Conservation (phyloP, 2,113 vertebrate species). For the Tragelaphus scriptus region DNA sequence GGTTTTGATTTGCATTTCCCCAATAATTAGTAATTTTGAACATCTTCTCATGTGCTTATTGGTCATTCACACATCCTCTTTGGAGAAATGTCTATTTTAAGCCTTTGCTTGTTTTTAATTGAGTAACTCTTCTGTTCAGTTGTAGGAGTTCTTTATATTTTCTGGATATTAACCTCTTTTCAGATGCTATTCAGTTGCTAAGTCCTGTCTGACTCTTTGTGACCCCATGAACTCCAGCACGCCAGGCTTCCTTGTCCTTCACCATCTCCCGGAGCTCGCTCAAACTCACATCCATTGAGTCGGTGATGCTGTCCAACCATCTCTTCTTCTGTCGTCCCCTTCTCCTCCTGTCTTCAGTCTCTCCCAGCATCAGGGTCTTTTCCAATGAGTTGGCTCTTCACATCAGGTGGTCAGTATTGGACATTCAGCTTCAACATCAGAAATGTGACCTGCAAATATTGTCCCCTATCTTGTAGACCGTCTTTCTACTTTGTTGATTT, state of each 20-base stretch:
- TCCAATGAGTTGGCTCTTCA: background rate
- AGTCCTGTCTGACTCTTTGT: background rate
- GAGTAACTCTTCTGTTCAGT: background rate
- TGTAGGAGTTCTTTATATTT: background rate
- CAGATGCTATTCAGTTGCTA: background rate
- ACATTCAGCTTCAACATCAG: background rate
- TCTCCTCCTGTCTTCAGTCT: background rate
- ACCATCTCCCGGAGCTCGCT: background rate
- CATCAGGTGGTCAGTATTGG: background rate
- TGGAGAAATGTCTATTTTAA: background rate
- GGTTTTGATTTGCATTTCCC: background rate
- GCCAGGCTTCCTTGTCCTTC: background rate
- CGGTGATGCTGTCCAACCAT: background rate
- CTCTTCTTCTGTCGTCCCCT: background rate
- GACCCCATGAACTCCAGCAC: background rate
- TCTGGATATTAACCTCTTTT: background rate
- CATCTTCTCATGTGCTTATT: background rate
- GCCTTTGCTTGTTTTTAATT: background rate
- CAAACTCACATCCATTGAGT: background rate
- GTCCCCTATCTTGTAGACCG: background rate
- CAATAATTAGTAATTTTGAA: background rate
- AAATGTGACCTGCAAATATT: background rate
- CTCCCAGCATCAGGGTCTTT: background rate
- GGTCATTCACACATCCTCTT: background rate
- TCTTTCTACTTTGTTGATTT: background rate